A percentile compares a stretch with the other conserved stretches of the same genome.
phyloP scores from a whole-genome alignment of 2,888 invertebrate genomes.

The Parnassius mnemosyne region DNA sequence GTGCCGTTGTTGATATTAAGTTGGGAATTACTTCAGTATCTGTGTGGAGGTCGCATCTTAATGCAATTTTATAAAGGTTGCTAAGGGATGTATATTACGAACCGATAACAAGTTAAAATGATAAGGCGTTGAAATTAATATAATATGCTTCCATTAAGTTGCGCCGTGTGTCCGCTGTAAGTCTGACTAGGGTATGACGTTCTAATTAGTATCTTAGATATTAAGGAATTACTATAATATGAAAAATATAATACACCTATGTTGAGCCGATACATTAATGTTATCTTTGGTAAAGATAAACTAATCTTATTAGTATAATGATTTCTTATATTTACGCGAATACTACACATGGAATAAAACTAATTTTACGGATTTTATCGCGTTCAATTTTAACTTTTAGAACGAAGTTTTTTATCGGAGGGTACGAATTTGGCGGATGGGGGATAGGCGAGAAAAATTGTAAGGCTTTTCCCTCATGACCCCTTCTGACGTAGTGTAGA shows the following conservation, averaged over 20 bases:
- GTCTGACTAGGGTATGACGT: constrained; percentile 7
- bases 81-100: constrained; percentile 4
- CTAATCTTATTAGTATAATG: too few relatives aligned
- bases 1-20: background rate
- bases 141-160: background rate
- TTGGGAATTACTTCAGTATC: constrained; percentile 1
- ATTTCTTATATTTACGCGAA: too few relatives aligned
- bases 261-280: too few relatives aligned
- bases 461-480: too few relatives aligned
- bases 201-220: constrained; percentile 10
- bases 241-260: background rate
- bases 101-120: constrained; percentile 8
- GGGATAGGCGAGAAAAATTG: too few relatives aligned
- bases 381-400: too few relatives aligned
- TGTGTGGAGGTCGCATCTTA: constrained; percentile 13
- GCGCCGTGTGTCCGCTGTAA: background rate
- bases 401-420: too few relatives aligned
- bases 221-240: background rate
- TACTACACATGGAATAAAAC: too few relatives aligned
- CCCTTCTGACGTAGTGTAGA: too few relatives aligned
- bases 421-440: too few relatives aligned
- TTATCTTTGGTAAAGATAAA: too few relatives aligned
- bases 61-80: constrained; percentile 12
- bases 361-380: too few relatives aligned
- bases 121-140: constrained; percentile 4